Evolutionary conservation across 2,113 vertebrate species (phyloP).

Genomic region (Spermophilus dauricus): DNA sequence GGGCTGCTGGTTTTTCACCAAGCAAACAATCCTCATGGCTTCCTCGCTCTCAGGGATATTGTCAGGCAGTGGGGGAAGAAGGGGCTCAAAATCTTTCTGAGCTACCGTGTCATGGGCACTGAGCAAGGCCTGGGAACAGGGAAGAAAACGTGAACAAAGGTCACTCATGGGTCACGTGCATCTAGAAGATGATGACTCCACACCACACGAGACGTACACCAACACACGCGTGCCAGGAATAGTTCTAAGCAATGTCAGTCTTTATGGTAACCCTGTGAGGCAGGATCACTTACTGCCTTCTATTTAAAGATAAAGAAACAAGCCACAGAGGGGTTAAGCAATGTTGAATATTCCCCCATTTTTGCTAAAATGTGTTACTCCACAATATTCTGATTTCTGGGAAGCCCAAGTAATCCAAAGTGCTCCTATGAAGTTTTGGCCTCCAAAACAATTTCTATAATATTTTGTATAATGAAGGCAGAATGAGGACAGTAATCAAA

Average conservation of each 20-base stretch:
- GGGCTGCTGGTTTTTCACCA: slow-evolving; percentile 98
- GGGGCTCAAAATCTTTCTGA: slow-evolving; percentile 95
- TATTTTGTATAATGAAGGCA: not conserved
- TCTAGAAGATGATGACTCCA: not conserved
- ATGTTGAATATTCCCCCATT: not conserved
- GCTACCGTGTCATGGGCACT: slow-evolving; percentile 96
- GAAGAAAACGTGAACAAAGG: not conserved
- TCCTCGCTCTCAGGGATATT: slow-evolving; percentile 95
- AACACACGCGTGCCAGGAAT: accelerated
- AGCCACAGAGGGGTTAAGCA: not conserved
- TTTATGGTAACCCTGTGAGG: not conserved
- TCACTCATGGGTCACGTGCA: accelerated
- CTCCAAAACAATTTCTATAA: not conserved
- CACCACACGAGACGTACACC: not conserved
- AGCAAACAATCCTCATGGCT: slow-evolving; percentile 95
- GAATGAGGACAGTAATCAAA: not conserved
- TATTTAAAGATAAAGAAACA: not conserved
- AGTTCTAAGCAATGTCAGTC: not conserved
- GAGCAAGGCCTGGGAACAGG: slow-evolving; percentile 92
- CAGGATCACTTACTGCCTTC: not conserved
- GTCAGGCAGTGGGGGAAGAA: slow-evolving; percentile 94
- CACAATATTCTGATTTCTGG: not conserved
- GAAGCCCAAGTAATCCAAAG: not conserved
- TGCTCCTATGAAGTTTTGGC: not conserved
- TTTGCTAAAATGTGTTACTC: not conserved